A percentile compares a stretch with the other conserved stretches of the same genome.
Evolutionary conservation across 2,113 vertebrate species (phyloP).

Genomic region (Eolophus roseicapilla): DNA sequence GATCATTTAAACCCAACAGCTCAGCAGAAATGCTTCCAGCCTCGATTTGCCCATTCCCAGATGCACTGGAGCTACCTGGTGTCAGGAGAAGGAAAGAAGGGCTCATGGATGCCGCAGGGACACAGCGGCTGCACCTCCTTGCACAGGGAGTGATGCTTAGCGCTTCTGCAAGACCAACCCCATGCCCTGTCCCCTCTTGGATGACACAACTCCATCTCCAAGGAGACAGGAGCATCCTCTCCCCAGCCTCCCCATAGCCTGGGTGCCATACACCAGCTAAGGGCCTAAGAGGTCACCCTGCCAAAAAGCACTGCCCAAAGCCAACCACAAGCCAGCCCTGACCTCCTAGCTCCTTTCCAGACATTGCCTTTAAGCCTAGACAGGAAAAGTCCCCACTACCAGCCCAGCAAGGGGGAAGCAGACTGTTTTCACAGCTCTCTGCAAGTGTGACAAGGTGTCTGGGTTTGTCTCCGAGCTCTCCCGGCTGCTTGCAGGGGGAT

Average conservation of each 20-base stretch:
- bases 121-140: rapidly evolving
- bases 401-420: neutral
- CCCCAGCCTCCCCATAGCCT: neutral
- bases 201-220: neutral
- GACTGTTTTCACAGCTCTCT: neutral
- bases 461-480: neutral
- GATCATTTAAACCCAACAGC: neutral
- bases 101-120: rapidly evolving
- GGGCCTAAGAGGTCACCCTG: neutral
- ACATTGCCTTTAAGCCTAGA: neutral
- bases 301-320: neutral
- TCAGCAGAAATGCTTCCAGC: neutral
- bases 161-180: neutral
- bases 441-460: neutral
- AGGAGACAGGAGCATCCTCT: neutral
- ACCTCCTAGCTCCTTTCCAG: neutral
- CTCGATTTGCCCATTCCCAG: neutral
- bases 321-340: neutral
- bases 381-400: neutral
- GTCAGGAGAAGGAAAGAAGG: neutral
- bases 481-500: neutral
- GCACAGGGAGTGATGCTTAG: neutral
- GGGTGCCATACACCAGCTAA: neutral
- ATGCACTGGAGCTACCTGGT: rapidly evolving
- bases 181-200: rapidly evolving